phyloP scores from a whole-genome alignment of 2,888 invertebrate species.

The Seladonia tumulorum region DNA sequence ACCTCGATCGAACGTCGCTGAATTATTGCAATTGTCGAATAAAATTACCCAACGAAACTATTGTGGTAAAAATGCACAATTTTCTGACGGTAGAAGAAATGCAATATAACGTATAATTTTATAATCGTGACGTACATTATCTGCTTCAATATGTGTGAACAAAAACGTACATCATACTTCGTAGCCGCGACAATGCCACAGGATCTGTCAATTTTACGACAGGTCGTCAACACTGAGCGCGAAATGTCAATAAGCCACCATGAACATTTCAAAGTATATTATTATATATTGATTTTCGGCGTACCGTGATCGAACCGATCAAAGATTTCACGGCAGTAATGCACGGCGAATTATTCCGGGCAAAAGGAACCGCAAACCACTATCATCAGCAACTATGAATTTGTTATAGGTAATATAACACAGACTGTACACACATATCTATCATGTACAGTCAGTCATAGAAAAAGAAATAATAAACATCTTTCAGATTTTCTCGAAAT shows the following conservation, averaged over 20 bases:
- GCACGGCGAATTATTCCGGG: constrained; percentile 35
- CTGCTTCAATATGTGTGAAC: background rate
- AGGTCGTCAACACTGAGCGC: background rate
- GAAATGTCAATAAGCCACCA: constrained; percentile 11
- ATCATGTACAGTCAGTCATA: background rate
- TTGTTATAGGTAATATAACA: constrained; percentile 12
- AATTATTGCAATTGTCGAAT: background rate
- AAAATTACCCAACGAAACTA: background rate
- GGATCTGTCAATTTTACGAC: background rate
- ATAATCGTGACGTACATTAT: background rate
- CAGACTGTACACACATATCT: background rate
- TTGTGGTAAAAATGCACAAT: background rate
- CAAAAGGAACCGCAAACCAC: constrained; percentile 50
- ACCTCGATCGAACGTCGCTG: background rate
- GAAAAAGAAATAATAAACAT: no score
- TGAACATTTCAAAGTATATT: constrained; percentile 24
- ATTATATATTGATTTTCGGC: constrained; percentile 4
- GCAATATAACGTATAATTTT: background rate
- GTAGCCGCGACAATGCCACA: background rate
- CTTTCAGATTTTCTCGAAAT: no score
- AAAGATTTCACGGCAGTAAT: constrained; percentile 31
- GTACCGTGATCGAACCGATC: constrained; percentile 15
- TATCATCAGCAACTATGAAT: constrained; percentile 29
- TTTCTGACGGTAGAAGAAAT: background rate
- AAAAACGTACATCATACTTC: background rate